A percentile compares a stretch with the other conserved stretches of the same genome.
phyloP scores from a whole-genome alignment of 2,113 vertebrate species.

The Neolamprologus variostigma region DNA sequence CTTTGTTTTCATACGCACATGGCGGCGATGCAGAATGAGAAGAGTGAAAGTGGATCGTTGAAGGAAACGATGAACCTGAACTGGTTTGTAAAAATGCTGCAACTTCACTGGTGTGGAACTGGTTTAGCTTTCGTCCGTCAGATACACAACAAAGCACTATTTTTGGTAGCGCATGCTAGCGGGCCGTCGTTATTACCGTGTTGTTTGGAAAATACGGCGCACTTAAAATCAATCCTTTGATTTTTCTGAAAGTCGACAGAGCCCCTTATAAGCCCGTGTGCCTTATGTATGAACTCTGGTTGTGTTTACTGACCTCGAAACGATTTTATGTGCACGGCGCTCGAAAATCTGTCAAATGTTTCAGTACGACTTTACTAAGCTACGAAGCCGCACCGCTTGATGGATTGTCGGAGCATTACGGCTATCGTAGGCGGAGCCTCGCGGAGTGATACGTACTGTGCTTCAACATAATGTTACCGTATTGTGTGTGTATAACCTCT shows the following conservation, averaged over 20 bases:
- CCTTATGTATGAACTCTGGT: too few species aligned
- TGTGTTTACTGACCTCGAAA: rapidly evolving
- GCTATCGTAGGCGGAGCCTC: too few species aligned
- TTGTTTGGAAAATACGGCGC: rapidly evolving
- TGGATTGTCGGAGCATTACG: too few species aligned
- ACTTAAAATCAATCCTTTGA: neutral
- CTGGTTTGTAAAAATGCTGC: neutral
- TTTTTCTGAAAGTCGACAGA: rapidly evolving
- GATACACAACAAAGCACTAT: neutral
- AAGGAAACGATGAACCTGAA: rapidly evolving
- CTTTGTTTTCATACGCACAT: rapidly evolving
- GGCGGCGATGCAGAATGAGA: rapidly evolving
- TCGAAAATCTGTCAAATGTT: rapidly evolving
- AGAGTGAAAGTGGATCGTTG: rapidly evolving
- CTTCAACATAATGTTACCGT: too few species aligned
- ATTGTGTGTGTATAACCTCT: too few species aligned
- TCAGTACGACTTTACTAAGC: rapidly evolving
- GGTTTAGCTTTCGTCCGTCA: rapidly evolving
- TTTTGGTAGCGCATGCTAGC: neutral
- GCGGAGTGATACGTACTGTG: too few species aligned
- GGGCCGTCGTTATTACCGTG: neutral
- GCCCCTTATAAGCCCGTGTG: rapidly evolving
- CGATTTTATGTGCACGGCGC: rapidly evolving
- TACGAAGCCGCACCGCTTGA: too few species aligned
- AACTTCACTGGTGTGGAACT: neutral